These are phyloP conservation scores for Phasianus colchicus DNA, from an alignment of 2,113 vertebrate species.

Conservation along the genomic window DNA sequence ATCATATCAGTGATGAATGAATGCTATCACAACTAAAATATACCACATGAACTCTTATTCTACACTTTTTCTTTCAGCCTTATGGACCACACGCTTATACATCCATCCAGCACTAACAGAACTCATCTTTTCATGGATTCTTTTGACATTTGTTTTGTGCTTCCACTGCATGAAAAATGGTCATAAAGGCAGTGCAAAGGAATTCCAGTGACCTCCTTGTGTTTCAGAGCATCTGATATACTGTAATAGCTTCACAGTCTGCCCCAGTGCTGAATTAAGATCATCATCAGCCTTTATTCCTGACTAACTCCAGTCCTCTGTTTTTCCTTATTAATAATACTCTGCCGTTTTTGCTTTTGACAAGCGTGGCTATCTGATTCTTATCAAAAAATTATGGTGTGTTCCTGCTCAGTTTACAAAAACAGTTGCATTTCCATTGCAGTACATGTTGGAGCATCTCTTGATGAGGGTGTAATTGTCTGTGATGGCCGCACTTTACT, in stretches of 20 bases:
- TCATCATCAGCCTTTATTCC: background rate
- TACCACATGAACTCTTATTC: background rate
- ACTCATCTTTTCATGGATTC: background rate
- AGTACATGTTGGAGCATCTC: slow-evolving; percentile 4
- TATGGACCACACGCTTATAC: background rate
- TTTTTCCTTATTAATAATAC: background rate
- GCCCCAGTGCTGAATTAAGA: background rate
- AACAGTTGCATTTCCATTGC: background rate
- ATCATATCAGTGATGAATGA: background rate
- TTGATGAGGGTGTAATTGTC: background rate
- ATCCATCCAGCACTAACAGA: background rate
- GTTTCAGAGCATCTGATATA: background rate
- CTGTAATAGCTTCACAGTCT: background rate
- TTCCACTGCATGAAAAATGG: background rate
- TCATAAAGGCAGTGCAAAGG: background rate
- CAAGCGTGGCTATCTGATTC: background rate
- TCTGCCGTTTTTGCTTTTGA: background rate
- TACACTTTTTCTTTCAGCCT: background rate
- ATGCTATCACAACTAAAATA: background rate
- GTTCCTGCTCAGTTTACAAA: background rate
- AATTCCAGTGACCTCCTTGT: background rate
- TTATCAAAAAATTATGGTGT: background rate
- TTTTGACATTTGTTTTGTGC: background rate
- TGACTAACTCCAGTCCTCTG: background rate
- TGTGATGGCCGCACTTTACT: background rate